A percentile compares a stretch with the other conserved stretches of the same genome.
Evolutionary conservation across 1,140 invertebrate species (phyloP).

Genomic region (Olivierus martensii): DNA sequence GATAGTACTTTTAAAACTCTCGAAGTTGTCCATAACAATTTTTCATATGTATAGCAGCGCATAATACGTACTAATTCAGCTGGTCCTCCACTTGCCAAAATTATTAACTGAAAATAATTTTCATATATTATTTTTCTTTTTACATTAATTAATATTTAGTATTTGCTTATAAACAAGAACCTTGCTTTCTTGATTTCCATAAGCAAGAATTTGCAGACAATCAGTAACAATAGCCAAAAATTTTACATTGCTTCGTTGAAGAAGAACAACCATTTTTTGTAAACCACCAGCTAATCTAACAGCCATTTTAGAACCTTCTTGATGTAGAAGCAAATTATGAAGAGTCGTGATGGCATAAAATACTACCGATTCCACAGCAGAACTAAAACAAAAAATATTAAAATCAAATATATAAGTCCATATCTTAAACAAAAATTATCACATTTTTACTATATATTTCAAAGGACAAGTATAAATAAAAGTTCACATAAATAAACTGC

Average conservation of each 20-base stretch:
- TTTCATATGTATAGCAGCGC: constrained; percentile 96
- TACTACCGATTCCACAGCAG: constrained; percentile 90
- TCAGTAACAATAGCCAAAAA: constrained; percentile 96
- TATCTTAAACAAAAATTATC: too few relatives aligned
- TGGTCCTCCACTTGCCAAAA: constrained; percentile 91
- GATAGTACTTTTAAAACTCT: constrained; percentile 90
- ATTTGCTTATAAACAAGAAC: too few relatives aligned
- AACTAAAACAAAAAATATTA: too few relatives aligned
- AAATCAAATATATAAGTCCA: too few relatives aligned
- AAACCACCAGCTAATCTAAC: constrained; percentile 89
- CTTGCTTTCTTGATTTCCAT: constrained; percentile 98
- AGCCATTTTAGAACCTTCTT: constrained; percentile 96
- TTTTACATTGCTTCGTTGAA: constrained; percentile 93
- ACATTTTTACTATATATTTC: too few relatives aligned
- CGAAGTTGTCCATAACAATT: constrained; percentile 95
- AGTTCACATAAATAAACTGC: too few relatives aligned
- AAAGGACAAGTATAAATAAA: too few relatives aligned
- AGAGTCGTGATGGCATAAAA: constrained; percentile 98
- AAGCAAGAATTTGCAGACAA: constrained; percentile 94
- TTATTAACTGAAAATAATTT: constrained; percentile 49
- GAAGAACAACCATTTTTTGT: constrained; percentile 93
- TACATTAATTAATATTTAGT: too few relatives aligned
- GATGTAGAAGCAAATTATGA: constrained; percentile 91
- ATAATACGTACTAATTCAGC: constrained; percentile 94
- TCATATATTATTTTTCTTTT: too few relatives aligned